Percentiles rank a stretch among this genome's conserved stretches.
phyloP scores from a whole-genome alignment of 2,113 vertebrate genomes.

The Ameiurus melas region DNA sequence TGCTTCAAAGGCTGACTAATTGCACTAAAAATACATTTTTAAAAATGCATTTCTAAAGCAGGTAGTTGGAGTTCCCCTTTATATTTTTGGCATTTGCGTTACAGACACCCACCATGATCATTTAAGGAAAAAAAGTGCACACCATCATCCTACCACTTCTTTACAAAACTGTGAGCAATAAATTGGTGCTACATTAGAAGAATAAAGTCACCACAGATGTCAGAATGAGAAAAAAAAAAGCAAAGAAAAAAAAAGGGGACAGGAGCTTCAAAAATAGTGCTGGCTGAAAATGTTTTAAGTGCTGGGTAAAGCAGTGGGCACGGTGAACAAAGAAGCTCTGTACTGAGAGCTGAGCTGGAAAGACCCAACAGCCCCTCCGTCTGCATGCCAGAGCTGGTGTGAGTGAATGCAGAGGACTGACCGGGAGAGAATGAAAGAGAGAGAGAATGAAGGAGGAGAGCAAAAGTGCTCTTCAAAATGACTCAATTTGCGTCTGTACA shows the following conservation, averaged over 20 bases:
- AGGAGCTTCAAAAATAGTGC: constrained; percentile 23
- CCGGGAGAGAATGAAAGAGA: neutral
- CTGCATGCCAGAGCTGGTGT: constrained; percentile 29
- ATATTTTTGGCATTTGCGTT: neutral
- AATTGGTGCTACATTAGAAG: neutral
- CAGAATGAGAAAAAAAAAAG: neutral
- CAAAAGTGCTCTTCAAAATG: neutral
- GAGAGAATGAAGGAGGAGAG: neutral
- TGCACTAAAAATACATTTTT: neutral
- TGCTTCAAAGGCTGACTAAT: neutral
- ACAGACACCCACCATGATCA: neutral
- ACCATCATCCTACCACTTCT: neutral
- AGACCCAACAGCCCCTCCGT: constrained; percentile 34
- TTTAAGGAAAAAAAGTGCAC: neutral
- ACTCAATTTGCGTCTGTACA: neutral
- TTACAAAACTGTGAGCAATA: neutral
- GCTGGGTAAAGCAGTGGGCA: constrained; percentile 35
- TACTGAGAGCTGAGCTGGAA: constrained; percentile 43
- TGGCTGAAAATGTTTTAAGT: constrained; percentile 33
- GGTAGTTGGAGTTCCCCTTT: neutral
- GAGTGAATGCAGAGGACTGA: constrained; percentile 25
- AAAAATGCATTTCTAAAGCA: neutral
- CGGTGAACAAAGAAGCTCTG: constrained; percentile 52
- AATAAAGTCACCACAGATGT: neutral
- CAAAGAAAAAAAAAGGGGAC: neutral